A percentile compares a stretch with the other conserved stretches of the same genome.
These are phyloP conservation scores for Hemicentrotus pulcherrimus DNA, from an alignment of 35 echinoderm and acorn worm species.

Conservation along the genomic window DNA sequence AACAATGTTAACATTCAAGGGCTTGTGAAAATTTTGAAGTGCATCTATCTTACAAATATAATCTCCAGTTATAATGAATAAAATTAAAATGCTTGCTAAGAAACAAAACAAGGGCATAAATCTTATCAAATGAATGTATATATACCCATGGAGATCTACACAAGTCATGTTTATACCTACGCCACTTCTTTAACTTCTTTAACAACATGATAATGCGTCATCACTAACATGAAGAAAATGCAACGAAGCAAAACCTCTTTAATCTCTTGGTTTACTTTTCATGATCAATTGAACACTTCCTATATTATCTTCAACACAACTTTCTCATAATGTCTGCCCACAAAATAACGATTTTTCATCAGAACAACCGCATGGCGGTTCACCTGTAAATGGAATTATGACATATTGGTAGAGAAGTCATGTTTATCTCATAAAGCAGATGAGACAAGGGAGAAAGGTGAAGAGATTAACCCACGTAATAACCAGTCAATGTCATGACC, in stretches of 20 bases:
- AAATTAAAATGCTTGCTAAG: too few relatives aligned
- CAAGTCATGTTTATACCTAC: too few relatives aligned
- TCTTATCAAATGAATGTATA: too few relatives aligned
- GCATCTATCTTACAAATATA: too few relatives aligned
- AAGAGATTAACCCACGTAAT: neutral
- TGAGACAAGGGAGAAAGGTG: neutral
- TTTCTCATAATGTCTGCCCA: neutral
- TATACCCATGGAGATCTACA: too few relatives aligned
- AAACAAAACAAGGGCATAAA: too few relatives aligned
- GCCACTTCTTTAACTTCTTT: too few relatives aligned
- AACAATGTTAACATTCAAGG: too few relatives aligned
- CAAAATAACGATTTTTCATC: neutral
- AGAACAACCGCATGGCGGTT: neutral
- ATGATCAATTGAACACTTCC: neutral
- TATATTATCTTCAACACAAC: neutral
- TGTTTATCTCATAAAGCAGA: neutral
- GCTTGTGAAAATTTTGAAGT: too few relatives aligned
- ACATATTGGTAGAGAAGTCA: neutral
- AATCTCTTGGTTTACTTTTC: neutral
- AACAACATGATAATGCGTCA: too few relatives aligned
- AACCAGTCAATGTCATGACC: constrained; percentile 2
- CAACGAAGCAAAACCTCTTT: neutral
- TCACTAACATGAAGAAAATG: too few relatives aligned
- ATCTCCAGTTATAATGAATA: too few relatives aligned
- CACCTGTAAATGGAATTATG: neutral